A percentile compares a stretch with the other conserved stretches of the same genome.
Evolutionary conservation across 2,888 invertebrate species (phyloP).

Genomic region (Entomobrya multifasciata): DNA sequence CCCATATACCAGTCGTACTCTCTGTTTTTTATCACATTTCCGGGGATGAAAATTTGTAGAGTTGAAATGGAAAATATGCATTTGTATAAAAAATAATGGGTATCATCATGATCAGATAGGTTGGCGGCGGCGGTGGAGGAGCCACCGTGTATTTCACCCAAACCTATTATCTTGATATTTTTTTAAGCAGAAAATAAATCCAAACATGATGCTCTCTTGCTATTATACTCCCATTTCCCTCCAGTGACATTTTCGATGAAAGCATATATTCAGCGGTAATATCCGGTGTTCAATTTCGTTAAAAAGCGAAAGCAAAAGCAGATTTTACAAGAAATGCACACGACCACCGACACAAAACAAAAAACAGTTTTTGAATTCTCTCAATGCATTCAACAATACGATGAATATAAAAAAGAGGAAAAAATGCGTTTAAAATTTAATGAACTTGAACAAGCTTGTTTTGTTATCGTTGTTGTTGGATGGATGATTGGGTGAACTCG

Average conservation of each 20-base stretch:
- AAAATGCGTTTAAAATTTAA: conserved; percentile 69
- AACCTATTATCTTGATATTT: not conserved
- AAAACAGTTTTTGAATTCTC: not conserved
- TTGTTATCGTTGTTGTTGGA: not conserved
- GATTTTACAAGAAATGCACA: conserved; percentile 11
- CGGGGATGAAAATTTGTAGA: conserved; percentile 40
- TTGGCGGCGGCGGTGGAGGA: no score
- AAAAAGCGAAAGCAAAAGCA: conserved; percentile 18
- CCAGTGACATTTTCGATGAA: conserved; percentile 62
- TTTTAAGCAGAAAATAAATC: not conserved
- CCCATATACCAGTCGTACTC: not conserved
- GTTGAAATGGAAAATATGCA: no score
- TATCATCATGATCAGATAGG: not conserved
- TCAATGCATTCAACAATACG: not conserved
- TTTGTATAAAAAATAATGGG: conserved; percentile 26
- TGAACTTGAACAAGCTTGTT: conserved; percentile 64
- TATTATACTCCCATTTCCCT: conserved; percentile 9
- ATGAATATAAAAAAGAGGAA: not conserved
- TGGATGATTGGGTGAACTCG: conserved; percentile 23
- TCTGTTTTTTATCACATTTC: conserved; percentile 39
- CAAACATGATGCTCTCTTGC: not conserved
- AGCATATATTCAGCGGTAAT: conserved; percentile 60
- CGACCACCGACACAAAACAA: conserved; percentile 32
- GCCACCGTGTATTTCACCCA: no score
- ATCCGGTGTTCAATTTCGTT: conserved; percentile 69